These are phyloP conservation scores for Philonicus albiceps DNA, from an alignment of 2,888 invertebrate genomes.

Conservation along the genomic window DNA sequence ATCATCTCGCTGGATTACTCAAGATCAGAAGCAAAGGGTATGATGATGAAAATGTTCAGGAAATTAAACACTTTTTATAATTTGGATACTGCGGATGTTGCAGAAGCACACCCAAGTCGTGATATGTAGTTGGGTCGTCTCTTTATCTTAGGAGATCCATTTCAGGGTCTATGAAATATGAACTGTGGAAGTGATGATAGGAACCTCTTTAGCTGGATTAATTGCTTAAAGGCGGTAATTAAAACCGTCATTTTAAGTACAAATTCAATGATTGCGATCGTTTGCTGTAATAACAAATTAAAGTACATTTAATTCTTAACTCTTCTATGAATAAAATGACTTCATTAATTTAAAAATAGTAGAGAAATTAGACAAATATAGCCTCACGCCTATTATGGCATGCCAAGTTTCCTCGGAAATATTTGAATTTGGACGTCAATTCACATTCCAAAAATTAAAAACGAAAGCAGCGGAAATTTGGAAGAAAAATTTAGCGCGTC, in stretches of 20 bases:
- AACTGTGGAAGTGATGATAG: background rate
- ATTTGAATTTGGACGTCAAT: background rate
- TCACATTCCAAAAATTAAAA: background rate
- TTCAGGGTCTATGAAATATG: constrained; percentile 9
- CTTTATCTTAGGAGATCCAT: constrained; percentile 6
- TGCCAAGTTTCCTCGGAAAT: background rate
- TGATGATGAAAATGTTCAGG: constrained; percentile 7
- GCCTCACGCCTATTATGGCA: background rate
- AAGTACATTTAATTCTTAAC: too few species aligned
- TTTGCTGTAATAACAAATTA: too few species aligned
- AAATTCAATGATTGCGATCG: too few species aligned
- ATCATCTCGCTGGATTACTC: background rate
- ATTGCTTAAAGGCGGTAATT: background rate
- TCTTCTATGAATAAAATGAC: background rate
- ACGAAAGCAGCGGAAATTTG: background rate
- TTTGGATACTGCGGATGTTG: background rate
- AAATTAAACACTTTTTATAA: background rate
- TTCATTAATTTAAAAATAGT: background rate
- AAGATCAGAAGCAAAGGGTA: background rate
- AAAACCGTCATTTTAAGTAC: too few species aligned
- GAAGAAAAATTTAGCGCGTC: background rate
- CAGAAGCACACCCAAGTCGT: background rate
- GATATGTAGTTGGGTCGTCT: background rate
- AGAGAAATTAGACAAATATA: background rate
- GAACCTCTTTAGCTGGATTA: background rate